A percentile compares a stretch with the other conserved stretches of the same genome.
Evolutionary conservation across 2,113 vertebrate species (phyloP).

Genomic region (Carettochelys insculpta): DNA sequence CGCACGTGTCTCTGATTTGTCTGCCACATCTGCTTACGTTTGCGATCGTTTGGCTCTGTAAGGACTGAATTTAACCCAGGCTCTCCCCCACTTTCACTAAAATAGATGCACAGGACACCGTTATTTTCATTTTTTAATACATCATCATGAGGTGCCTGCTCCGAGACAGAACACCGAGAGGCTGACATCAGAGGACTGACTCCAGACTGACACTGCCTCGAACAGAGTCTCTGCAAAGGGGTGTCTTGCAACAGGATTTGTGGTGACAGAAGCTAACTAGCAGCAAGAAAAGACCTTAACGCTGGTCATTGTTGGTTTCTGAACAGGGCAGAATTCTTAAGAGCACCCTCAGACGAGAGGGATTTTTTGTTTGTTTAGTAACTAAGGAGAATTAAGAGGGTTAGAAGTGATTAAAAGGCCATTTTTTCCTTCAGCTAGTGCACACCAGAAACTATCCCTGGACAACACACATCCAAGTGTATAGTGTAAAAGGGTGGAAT

Average conservation of each 20-base stretch:
- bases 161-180: background rate
- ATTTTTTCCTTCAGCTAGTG: background rate
- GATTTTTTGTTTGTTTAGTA: background rate
- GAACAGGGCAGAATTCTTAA: background rate
- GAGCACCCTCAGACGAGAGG: background rate
- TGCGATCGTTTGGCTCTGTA: slow-evolving; percentile 49
- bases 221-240: background rate
- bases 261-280: background rate
- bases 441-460: background rate
- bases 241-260: background rate
- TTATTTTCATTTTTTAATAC: background rate
- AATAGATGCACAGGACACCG: background rate
- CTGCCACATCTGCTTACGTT: slow-evolving; percentile 61
- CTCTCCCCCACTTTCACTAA: slow-evolving; percentile 2
- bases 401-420: background rate
- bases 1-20: slow-evolving; percentile 63
- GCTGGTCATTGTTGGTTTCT: background rate
- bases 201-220: background rate
- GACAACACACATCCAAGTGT: rapidly evolving
- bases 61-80: slow-evolving; percentile 61
- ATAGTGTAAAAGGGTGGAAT: background rate
- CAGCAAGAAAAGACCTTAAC: background rate
- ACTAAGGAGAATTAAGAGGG: background rate
- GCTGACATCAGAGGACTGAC: background rate
- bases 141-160: background rate